Conservation (phyloP, 2,113 vertebrate genomes). For the Aviceda subcristata region DNA sequence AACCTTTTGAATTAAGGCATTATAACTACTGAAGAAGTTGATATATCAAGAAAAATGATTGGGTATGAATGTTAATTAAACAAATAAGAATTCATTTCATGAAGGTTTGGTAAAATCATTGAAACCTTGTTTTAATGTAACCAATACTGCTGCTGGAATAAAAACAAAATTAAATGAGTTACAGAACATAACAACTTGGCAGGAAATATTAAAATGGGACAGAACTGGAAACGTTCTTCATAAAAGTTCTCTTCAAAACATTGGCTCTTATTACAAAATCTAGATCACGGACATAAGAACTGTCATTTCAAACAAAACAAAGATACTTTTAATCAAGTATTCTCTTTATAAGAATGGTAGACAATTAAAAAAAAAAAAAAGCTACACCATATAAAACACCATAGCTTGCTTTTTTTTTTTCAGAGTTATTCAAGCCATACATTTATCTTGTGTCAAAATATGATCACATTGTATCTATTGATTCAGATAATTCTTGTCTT, state of each 20-base stretch:
- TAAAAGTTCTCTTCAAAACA: not conserved
- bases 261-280: not conserved
- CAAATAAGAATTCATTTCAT: not conserved
- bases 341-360: not conserved
- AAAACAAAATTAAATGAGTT: not conserved
- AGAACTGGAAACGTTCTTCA: not conserved
- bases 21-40: not conserved
- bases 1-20: not conserved
- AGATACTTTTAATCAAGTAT: not conserved
- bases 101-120: not conserved
- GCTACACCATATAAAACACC: not conserved
- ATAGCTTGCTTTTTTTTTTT: not conserved
- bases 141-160: not conserved
- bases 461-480: not conserved
- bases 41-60: not conserved
- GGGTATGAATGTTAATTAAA: not conserved
- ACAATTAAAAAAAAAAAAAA: not conserved
- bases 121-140: not conserved
- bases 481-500: not conserved
- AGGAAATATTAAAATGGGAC: not conserved
- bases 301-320: not conserved
- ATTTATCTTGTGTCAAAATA: not conserved
- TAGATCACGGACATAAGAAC: not conserved
- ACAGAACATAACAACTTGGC: not conserved
- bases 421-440: not conserved